Conservation (phyloP, 1,140 invertebrate genomes). For the Nomia melanderi region DNA sequence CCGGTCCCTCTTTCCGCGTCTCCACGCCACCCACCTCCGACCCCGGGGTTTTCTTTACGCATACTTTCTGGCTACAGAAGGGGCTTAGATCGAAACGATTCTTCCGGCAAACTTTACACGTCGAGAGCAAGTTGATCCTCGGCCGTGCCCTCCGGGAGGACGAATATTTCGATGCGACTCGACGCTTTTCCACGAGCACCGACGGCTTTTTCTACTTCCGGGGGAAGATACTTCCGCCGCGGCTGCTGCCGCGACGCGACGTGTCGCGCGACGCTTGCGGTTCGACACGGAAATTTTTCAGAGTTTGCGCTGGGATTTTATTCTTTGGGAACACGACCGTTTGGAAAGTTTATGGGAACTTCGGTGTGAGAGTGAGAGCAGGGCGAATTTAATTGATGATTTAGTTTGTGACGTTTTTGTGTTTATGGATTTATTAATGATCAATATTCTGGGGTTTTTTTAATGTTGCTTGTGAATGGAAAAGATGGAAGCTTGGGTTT, state of each 20-base stretch:
- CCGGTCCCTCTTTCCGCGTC: constrained; percentile 20
- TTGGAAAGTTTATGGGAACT: no score
- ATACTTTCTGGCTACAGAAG: constrained; percentile 49
- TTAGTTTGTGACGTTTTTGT: no score
- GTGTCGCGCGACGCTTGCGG: neutral
- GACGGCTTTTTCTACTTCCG: neutral
- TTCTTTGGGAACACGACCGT: no score
- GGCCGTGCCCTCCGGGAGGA: neutral
- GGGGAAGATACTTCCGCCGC: neutral
- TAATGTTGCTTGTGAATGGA: no score
- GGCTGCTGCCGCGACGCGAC: neutral
- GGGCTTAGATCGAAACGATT: constrained; percentile 57
- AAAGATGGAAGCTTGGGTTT: no score
- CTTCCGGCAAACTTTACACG: constrained; percentile 53
- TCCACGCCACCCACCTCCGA: neutral
- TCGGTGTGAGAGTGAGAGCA: no score
- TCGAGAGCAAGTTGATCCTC: constrained; percentile 39
- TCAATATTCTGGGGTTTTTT: no score
- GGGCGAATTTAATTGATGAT: no score
- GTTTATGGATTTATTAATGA: no score
- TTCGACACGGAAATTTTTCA: neutral
- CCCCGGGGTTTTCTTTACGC: constrained; percentile 10
- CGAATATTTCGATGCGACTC: constrained; percentile 43
- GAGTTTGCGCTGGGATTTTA: no score
- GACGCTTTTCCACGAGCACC: neutral